Conservation (phyloP, 2,113 vertebrate genomes). For the Mobula hypostoma region DNA sequence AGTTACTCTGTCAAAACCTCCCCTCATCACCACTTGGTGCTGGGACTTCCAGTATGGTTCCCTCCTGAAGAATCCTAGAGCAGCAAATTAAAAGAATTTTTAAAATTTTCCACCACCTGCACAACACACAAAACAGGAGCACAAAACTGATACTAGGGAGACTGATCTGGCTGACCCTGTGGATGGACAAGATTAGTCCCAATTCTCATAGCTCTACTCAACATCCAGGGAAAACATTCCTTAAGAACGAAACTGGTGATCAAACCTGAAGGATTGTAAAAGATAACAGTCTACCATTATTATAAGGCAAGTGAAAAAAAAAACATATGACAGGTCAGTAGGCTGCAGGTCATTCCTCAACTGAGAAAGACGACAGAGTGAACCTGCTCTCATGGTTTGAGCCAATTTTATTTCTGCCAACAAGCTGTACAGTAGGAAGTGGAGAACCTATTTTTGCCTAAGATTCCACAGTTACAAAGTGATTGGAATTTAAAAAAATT, state of each 20-base stretch:
- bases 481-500: too few species aligned
- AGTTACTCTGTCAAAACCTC: neutral
- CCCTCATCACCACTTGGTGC: neutral
- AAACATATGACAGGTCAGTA: too few species aligned
- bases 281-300: neutral
- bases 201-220: neutral
- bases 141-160: neutral
- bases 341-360: too few species aligned
- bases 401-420: too few species aligned
- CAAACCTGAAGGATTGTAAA: neutral
- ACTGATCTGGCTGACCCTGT: too few species aligned
- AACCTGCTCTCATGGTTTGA: too few species aligned
- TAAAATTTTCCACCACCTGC: neutral
- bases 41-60: neutral
- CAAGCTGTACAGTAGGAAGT: neutral
- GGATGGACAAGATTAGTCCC: neutral
- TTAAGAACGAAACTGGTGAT: neutral
- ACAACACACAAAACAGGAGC: neutral
- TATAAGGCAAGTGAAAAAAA: too few species aligned
- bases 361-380: too few species aligned
- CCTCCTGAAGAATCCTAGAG: neutral
- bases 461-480: neutral
- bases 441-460: neutral
- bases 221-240: neutral
- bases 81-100: neutral